Base-by-base conservation (phyloP, 2,113 vertebrate genomes). In the Scomber colias region DNA sequence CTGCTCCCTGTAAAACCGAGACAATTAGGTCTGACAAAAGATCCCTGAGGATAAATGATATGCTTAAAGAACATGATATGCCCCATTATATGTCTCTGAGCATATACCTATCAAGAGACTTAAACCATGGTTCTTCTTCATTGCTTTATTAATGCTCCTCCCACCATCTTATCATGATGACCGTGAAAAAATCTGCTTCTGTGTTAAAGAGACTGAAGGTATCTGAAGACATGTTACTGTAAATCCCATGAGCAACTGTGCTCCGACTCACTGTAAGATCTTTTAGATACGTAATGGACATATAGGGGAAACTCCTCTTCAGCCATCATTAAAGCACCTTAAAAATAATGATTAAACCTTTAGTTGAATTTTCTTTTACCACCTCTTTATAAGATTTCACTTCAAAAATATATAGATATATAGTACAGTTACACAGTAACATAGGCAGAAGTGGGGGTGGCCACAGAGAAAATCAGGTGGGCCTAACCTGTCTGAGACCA, bases 21-120 rank as follows among this genome's bases (percentile, higher is more conserved):
- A 80, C 57, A 87, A 87, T 91, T 86, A 87, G 57, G 57, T 60
- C 68, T 60, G 80, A 89, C 77, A 77, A 87, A 86, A 82, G 78
- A 80, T 84, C 78, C 69, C 78, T 15, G 44, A 56, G 85, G 82
- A 84, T 75, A 83, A 89, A 87, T 83, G 73, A 85, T 74, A 79
- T 61, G 48, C 31, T 69, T 65, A 80, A 83, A 66, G 83, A 84
- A 82, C 84, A 77, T 79, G 80, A 85, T 82, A 88, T 74, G 53
- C 54, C 56, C 75, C 54, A 62, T 84, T 86, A 72, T 75, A 78
- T 72, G 73, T 78, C 69, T 71, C 45, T 64, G 59, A 76, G 71
- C 68, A 77, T 84, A 84, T 81, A 73, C 55, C 83, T 56, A 75
- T 55, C 40, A 72, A 56, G 31, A 79, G 64, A 63, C 68, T 48